Evolutionary conservation across 2,113 vertebrate species (phyloP).

Genomic region (Bujurquina vittata): DNA sequence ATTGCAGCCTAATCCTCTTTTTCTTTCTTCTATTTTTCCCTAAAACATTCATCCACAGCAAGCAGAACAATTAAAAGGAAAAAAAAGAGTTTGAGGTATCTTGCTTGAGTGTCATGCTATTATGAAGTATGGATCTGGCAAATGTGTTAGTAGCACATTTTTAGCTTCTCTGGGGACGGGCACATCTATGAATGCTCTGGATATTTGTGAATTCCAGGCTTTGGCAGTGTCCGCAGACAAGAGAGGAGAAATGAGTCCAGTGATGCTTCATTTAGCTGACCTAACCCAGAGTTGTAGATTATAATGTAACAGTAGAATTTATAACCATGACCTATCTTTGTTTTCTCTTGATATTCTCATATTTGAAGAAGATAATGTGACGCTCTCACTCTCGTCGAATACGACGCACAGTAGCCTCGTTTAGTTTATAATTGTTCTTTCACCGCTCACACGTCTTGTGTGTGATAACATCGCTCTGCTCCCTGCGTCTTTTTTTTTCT

Average conservation of each 20-base stretch:
- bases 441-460: background rate
- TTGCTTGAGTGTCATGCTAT: conserved; percentile 5
- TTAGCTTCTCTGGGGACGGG: conserved; percentile 50
- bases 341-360: conserved; percentile 29
- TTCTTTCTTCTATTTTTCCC: background rate
- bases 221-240: conserved; percentile 64
- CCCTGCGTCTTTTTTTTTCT: background rate
- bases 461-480: background rate
- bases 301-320: conserved; percentile 47
- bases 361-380: background rate
- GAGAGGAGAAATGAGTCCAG: conserved; percentile 67
- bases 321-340: conserved; percentile 56
- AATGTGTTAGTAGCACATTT: conserved; percentile 73
- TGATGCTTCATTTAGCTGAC: conserved; percentile 76
- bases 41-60: background rate
- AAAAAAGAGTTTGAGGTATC: background rate
- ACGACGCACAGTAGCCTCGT: background rate
- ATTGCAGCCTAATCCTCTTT: too few relatives aligned
- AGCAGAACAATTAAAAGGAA: background rate
- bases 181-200: conserved; percentile 65
- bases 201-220: conserved; percentile 64
- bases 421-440: background rate
- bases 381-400: background rate
- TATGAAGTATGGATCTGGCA: conserved; percentile 59
- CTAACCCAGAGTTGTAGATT: conserved; percentile 64